phyloP scores from a whole-genome alignment of 2,888 invertebrate genomes.

The Azorinus chamasolen region DNA sequence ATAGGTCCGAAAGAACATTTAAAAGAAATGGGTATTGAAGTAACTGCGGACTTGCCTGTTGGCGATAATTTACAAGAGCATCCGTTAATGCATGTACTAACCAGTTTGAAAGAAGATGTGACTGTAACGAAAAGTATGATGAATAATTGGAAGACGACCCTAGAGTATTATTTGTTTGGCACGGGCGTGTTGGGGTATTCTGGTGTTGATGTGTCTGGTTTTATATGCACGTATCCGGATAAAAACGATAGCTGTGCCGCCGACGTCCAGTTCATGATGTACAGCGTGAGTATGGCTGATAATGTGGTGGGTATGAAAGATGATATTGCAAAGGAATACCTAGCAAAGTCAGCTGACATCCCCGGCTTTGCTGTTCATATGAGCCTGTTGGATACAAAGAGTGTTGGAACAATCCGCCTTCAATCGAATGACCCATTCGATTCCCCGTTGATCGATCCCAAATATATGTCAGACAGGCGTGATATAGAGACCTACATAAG shows the following conservation, averaged over 20 bases:
- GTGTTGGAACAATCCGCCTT: slow-evolving; percentile 92
- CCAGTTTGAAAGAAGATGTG: slow-evolving; percentile 28
- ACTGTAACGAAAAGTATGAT: slow-evolving; percentile 27
- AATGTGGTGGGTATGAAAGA: slow-evolving; percentile 30
- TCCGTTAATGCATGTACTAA: slow-evolving; percentile 26
- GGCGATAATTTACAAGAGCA: slow-evolving; percentile 44
- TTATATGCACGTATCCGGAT: slow-evolving; percentile 33
- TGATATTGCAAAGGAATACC: slow-evolving; percentile 36
- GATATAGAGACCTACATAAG: slow-evolving; percentile 87
- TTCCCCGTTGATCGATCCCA: slow-evolving; percentile 94
- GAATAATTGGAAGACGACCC: slow-evolving; percentile 6
- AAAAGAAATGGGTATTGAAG: slow-evolving; percentile 79
- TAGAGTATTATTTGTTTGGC: slow-evolving; percentile 47
- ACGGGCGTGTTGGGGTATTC: slow-evolving; percentile 24
- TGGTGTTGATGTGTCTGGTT: slow-evolving; percentile 44
- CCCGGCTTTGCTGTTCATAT: slow-evolving; percentile 78
- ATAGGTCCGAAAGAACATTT: slow-evolving; percentile 84
- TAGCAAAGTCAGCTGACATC: slow-evolving; percentile 7
- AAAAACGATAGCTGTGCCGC: slow-evolving; percentile 41
- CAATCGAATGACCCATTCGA: slow-evolving; percentile 91
- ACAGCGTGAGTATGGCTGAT: slow-evolving; percentile 4
- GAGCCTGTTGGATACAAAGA: slow-evolving; percentile 88
- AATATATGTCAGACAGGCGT: slow-evolving; percentile 91
- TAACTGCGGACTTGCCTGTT: slow-evolving; percentile 80
- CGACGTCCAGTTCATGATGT: slow-evolving; percentile 51